Conservation (phyloP, 1,140 invertebrate species). For the Pararge aegeria region DNA sequence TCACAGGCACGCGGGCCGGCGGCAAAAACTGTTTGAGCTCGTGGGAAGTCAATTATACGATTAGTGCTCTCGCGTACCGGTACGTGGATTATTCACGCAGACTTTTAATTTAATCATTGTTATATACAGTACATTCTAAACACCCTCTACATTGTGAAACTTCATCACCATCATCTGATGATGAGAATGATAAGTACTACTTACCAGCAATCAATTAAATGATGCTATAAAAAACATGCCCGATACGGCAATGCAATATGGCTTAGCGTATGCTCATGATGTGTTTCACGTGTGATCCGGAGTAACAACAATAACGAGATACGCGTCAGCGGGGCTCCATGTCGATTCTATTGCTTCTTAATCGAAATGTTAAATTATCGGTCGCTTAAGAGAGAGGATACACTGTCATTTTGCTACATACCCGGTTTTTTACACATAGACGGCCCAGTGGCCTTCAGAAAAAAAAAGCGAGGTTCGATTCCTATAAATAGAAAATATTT, state of each 20-base stretch:
- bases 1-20: conserved; percentile 29
- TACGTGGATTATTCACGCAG: conserved; percentile 10
- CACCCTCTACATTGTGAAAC: too few relatives aligned
- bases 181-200: too few relatives aligned
- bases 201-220: too few relatives aligned
- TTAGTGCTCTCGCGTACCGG: conserved; percentile 30
- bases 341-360: conserved; percentile 49
- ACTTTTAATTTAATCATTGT: neutral
- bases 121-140: too few relatives aligned
- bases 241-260: too few relatives aligned
- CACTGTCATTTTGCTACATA: neutral
- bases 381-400: conserved; percentile 29
- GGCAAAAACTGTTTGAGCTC: conserved; percentile 48
- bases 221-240: too few relatives aligned
- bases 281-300: too few relatives aligned
- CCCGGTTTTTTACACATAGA: conserved; percentile 1
- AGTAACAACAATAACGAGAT: neutral
- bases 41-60: conserved; percentile 58
- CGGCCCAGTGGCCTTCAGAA: neutral
- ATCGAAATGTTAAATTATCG: conserved; percentile 47
- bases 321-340: conserved; percentile 26
- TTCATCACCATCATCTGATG: too few relatives aligned
- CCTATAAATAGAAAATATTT: too few relatives aligned
- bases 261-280: too few relatives aligned
- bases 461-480: too few relatives aligned